phyloP scores from a whole-genome alignment of 2,797 vertebrate genomes.

The Threskiornis aethiopicus region DNA sequence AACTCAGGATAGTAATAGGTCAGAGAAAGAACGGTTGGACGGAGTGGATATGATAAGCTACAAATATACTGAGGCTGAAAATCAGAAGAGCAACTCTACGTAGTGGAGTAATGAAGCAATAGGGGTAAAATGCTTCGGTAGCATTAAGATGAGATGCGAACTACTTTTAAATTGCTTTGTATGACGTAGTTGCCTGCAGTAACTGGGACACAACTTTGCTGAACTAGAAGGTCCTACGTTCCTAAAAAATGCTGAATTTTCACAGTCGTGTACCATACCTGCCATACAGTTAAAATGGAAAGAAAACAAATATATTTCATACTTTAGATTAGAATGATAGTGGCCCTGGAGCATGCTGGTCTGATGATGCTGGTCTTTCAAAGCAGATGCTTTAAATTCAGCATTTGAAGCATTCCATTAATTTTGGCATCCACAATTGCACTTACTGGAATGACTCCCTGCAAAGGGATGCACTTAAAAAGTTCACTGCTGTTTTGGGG shows the following conservation, averaged over 20 bases:
- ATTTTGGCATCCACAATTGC: not conserved
- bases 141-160: not conserved
- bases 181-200: not conserved
- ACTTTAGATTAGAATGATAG: not conserved
- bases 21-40: not conserved
- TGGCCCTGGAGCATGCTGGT: not conserved
- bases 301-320: not conserved
- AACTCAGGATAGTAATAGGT: not conserved
- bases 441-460: not conserved
- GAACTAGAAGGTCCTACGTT: not conserved
- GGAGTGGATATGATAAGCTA: not conserved
- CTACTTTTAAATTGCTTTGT: not conserved
- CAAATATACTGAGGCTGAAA: not conserved
- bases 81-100: not conserved
- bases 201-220: not conserved
- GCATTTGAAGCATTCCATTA: not conserved
- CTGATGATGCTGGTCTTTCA: not conserved
- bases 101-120: not conserved
- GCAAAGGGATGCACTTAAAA: not conserved
- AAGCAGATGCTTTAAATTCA: conserved; percentile 15
- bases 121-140: not conserved
- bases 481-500: not conserved
- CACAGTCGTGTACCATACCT: not conserved
- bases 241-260: not conserved
- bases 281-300: not conserved